Conservation (phyloP, 2,113 vertebrate genomes). For the Bothrops jararaca region DNA sequence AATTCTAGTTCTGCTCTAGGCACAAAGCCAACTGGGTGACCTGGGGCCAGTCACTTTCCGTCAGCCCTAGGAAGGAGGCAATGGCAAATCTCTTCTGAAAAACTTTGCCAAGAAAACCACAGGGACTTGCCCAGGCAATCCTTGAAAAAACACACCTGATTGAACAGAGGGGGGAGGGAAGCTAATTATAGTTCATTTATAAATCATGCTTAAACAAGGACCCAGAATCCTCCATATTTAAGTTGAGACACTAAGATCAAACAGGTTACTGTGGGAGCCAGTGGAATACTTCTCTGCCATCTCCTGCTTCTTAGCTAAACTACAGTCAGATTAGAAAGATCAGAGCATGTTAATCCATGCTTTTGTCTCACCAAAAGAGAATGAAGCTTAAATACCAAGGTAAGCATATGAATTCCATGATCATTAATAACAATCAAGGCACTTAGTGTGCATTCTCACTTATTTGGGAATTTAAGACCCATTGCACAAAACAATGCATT, state of each 20-base stretch:
- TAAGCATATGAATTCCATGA: neutral
- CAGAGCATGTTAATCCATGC: neutral
- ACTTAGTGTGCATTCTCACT: neutral
- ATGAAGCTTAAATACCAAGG: neutral
- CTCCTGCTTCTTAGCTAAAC: neutral
- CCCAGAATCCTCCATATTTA: neutral
- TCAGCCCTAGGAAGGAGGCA: neutral
- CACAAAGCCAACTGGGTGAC: neutral
- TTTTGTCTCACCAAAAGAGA: neutral
- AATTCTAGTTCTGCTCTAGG: neutral
- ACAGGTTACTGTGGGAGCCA: neutral
- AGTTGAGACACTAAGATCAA: neutral
- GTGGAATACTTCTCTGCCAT: neutral
- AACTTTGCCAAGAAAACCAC: neutral
- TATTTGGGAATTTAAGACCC: neutral
- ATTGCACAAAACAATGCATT: neutral
- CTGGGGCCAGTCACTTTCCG: neutral
- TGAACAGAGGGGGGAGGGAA: neutral
- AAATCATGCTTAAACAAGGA: neutral
- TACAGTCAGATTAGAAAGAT: neutral
- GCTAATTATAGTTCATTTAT: neutral
- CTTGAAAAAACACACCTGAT: neutral
- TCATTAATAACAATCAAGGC: neutral
- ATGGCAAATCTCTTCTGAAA: neutral
- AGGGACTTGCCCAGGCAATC: neutral